A percentile compares a stretch with the other conserved stretches of the same genome.
These are phyloP conservation scores for Sebastes glaucus DNA, from an alignment of 2,797 vertebrate genomes.

Conservation along the genomic window DNA sequence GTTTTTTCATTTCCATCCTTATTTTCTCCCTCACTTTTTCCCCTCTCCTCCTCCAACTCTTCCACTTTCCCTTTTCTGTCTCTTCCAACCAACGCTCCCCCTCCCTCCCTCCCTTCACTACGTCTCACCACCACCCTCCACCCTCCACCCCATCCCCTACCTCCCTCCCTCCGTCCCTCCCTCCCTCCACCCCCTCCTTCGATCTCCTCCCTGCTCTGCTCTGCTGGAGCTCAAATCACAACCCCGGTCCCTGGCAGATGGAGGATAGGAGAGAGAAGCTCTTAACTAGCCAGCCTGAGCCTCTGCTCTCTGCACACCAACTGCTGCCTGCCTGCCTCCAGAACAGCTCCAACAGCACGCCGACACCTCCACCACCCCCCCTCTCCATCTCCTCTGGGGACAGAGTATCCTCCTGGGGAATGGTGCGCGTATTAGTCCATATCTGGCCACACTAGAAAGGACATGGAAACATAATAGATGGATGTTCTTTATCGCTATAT, in stretches of 20 bases:
- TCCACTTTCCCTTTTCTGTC: conserved; percentile 58
- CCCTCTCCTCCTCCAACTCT: conserved; percentile 40
- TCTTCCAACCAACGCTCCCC: conserved; percentile 39
- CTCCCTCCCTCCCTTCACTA: background rate
- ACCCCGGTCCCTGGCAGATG: conserved; percentile 83
- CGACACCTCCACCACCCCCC: conserved; percentile 30
- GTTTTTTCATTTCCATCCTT: conserved; percentile 30
- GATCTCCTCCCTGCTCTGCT: conserved; percentile 83
- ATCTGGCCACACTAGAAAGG: conserved; percentile 79
- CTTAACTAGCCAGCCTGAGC: conserved; percentile 83
- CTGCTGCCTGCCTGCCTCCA: conserved; percentile 80
- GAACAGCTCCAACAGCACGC: conserved; percentile 64
- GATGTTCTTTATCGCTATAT: conserved; percentile 65
- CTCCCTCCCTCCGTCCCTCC: background rate
- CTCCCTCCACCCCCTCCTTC: conserved; percentile 51
- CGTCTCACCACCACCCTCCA: background rate
- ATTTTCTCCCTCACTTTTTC: conserved; percentile 25
- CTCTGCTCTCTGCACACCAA: conserved; percentile 83
- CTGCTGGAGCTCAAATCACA: conserved; percentile 86
- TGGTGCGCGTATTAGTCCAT: conserved; percentile 71
- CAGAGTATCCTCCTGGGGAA: conserved; percentile 70
- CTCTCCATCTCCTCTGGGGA: conserved; percentile 64
- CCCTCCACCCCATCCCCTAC: background rate
- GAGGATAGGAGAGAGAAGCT: conserved; percentile 83
- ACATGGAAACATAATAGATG: conserved; percentile 76